Base-by-base conservation (phyloP, 2,888 invertebrate species). In the Stenodema calcarata region DNA sequence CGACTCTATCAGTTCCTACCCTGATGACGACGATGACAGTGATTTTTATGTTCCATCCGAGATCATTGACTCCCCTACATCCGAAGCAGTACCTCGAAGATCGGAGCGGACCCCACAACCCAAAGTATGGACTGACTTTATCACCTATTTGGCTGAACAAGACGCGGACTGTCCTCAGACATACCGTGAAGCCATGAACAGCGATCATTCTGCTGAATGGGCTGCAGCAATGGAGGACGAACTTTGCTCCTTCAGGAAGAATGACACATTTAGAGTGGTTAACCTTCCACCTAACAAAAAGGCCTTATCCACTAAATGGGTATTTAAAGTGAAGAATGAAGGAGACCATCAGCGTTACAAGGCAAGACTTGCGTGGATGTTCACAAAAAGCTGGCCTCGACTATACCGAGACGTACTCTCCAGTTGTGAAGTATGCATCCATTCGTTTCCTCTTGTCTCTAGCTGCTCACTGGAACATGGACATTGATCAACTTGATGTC, bases 81-180 rank as follows among this genome's bases (percentile, higher is more conserved):
- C 4, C 3, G 73, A 18, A 3, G 3, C 73, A 23, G 23, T 3
- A 23, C 28, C 73, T 6, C 14, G 28, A 16, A 2, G n/a, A 16
- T 62, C 62, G 3, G 2, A 2, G 0, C 9, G 54, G 54, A 44
- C 88, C 0, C 87, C 90, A 7, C 88, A 88, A 0, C 89, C 89
- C 18, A 90, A 89, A 69, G 90, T 89, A 90, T 89, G 89, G 0
- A 89, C 89, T 70, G 89, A 89, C 81, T 9, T 14, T 9, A 35
- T 75, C n/a, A 75, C 73, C 35, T 75, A 44, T 44, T 44, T 78
- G 3, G 42, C 47, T 1, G 9, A 4, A 12, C 0, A 44, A 27
- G 9, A 42, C 1, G 41, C 7, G 1, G 28, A 80, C 1, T 27
- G 12, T 2, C 80, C 80, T 9, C 27, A 7, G 7, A 54, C 50